Percentiles rank a stretch among this genome's conserved stretches.
Conservation (phyloP, 2,113 vertebrate genomes). For the Pseudonaja textilis region DNA sequence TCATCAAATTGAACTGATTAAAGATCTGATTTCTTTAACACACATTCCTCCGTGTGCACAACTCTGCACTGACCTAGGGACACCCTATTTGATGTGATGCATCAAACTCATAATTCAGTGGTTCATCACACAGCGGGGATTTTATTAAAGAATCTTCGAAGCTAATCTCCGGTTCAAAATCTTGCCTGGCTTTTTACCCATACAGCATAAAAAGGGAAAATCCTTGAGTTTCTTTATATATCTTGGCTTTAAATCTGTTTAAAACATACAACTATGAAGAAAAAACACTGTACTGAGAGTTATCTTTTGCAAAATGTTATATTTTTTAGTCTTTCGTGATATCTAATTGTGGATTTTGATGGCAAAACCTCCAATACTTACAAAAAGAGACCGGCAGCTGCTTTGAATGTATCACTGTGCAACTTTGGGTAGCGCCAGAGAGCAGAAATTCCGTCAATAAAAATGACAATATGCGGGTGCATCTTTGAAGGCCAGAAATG, state of each 20-base stretch:
- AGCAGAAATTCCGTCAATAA: constrained; percentile 17
- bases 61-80: not conserved
- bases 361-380: not conserved
- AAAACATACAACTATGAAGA: not conserved
- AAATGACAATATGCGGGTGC: constrained; percentile 48
- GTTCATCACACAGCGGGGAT: not conserved
- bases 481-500: constrained; percentile 51
- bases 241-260: not conserved
- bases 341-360: not conserved
- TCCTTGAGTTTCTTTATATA: not conserved
- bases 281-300: not conserved
- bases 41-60: rapidly evolving
- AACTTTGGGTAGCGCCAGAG: not conserved
- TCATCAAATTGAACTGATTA: not conserved
- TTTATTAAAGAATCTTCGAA: not conserved
- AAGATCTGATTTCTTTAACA: not conserved
- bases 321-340: not conserved
- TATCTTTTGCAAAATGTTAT: not conserved
- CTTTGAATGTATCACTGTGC: not conserved
- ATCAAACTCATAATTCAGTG: not conserved
- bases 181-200: not conserved
- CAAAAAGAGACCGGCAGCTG: too few relatives aligned
- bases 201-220: not conserved
- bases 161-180: not conserved
- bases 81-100: not conserved